These are phyloP conservation scores for Junonia oenone DNA, from an alignment of 2,888 invertebrate species.

Conservation along the genomic window DNA sequence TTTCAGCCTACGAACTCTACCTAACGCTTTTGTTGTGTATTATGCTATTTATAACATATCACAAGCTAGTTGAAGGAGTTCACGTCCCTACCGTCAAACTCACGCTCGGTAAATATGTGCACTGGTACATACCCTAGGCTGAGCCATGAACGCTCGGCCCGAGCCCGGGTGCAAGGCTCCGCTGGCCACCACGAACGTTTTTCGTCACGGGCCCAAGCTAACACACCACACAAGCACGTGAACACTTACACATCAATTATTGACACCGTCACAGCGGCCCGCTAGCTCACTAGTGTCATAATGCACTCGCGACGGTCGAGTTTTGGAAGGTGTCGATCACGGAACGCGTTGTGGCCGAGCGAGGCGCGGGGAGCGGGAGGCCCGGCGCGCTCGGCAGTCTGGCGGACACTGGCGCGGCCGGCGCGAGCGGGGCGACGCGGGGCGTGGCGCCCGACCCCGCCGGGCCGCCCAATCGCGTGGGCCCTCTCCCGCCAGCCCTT, in stretches of 20 bases:
- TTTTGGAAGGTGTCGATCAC: slow-evolving; percentile 43
- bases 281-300: slow-evolving; percentile 79
- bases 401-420: slow-evolving; percentile 74
- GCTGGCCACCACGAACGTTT: slow-evolving; percentile 79
- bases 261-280: slow-evolving; percentile 78
- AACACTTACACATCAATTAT: slow-evolving; percentile 71
- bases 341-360: slow-evolving; percentile 75
- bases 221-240: slow-evolving; percentile 76
- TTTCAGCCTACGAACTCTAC: background rate
- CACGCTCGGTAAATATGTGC: slow-evolving; percentile 23
- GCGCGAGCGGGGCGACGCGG: slow-evolving; percentile 46
- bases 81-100: slow-evolving; percentile 20
- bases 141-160: slow-evolving; percentile 92
- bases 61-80: background rate
- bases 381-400: slow-evolving; percentile 80
- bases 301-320: slow-evolving; percentile 73
- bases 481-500: slow-evolving; percentile 30
- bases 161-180: slow-evolving; percentile 80
- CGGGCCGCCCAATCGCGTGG: slow-evolving; percentile 46
- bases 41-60: no score
- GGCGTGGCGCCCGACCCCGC: slow-evolving; percentile 44
- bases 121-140: slow-evolving; percentile 88
- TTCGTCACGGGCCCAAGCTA: slow-evolving; percentile 71
- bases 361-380: slow-evolving; percentile 77
- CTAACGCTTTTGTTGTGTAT: background rate